A percentile compares a stretch with the other conserved stretches of the same genome.
phyloP scores from a whole-genome alignment of 2,888 invertebrate genomes.

The Macrophya alboannulata region DNA sequence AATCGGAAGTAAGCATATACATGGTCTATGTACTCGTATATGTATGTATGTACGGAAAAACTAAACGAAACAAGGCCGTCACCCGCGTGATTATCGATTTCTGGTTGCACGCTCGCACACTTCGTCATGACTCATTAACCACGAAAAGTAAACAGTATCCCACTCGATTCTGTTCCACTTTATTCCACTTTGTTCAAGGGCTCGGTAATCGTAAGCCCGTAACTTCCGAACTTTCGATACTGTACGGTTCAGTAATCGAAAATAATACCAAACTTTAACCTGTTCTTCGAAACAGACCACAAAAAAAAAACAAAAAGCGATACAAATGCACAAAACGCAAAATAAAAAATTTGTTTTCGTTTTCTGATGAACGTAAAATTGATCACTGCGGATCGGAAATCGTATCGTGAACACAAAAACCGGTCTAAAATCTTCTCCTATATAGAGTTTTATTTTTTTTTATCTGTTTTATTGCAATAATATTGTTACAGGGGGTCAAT shows the following conservation, averaged over 20 bases:
- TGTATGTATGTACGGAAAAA: neutral
- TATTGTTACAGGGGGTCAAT: conserved; percentile 31
- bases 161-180: conserved; percentile 40
- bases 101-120: conserved; percentile 62
- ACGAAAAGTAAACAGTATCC: conserved; percentile 70
- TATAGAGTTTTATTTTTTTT: neutral
- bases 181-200: conserved; percentile 27
- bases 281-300: neutral
- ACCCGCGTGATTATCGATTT: conserved; percentile 69
- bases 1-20: neutral
- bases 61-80: conserved; percentile 32
- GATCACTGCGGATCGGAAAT: neutral
- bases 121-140: conserved; percentile 71
- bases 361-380: neutral
- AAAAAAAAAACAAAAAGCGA: neutral
- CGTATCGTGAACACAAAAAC: neutral
- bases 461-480: neutral
- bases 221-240: neutral
- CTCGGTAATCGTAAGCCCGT: neutral
- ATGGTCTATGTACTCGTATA: too few relatives aligned
- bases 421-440: neutral
- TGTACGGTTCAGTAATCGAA: too few relatives aligned
- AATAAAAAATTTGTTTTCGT: too few relatives aligned
- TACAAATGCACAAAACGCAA: neutral
- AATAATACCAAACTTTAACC: neutral